phyloP scores from a whole-genome alignment of 1,140 invertebrate species.

The Musca domestica region DNA sequence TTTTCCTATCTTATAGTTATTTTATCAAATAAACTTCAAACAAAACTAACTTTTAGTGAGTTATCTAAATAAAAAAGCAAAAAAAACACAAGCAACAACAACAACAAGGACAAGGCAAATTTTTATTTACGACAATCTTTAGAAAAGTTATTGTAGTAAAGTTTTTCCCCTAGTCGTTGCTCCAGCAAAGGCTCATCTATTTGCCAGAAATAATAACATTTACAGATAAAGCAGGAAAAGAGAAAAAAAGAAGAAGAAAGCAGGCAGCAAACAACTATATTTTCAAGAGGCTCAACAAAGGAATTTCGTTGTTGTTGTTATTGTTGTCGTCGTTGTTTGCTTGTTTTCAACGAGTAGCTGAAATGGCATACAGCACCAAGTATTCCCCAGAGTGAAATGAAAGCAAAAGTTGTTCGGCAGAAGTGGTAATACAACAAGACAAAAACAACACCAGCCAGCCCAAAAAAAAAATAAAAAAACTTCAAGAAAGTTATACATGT shows the following conservation, averaged over 20 bases:
- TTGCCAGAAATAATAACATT: constrained; percentile 5
- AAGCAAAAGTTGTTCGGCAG: constrained; percentile 17
- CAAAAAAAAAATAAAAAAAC: neutral
- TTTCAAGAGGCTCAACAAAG: neutral
- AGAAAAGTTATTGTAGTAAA: constrained; percentile 7
- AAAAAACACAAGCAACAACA: too few species aligned
- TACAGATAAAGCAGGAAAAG: too few species aligned
- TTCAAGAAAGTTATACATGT: constrained; percentile 5
- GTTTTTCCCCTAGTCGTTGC: neutral
- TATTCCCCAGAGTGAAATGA: constrained; percentile 23
- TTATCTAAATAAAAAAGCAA: constrained; percentile 13
- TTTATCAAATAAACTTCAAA: constrained; percentile 16
- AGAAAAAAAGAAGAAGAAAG: neutral
- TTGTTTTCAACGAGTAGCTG: neutral
- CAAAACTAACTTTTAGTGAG: neutral
- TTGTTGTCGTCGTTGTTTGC: neutral
- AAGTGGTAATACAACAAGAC: neutral
- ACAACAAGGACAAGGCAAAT: neutral
- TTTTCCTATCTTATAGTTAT: neutral
- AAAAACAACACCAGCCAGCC: neutral
- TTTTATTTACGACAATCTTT: constrained; percentile 19
- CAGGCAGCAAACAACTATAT: neutral
- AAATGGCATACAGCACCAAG: neutral
- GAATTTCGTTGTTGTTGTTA: neutral
- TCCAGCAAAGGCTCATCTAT: neutral